These are phyloP conservation scores for human DNA, from an alignment of 2,113 vertebrate genomes.

Conservation along the genomic window GRCh38 chr6:8596501-8597000, in stretches of 20 bases:
- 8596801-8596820: neutral
- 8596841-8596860: too few species aligned
- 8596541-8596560: neutral
- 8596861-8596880: too few species aligned
- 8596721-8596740: neutral
- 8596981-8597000: too few species aligned
- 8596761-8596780: neutral
- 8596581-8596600: neutral
- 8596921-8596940: too few species aligned
- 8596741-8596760: neutral
- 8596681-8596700: slow-evolving; percentile 7
- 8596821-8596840: too few species aligned
- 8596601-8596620: neutral
- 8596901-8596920: too few species aligned
- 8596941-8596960: too few species aligned
- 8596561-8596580: neutral
- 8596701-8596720: neutral
- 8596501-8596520: neutral
- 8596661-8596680: neutral
- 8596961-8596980: too few species aligned
- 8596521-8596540: neutral
- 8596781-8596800: neutral
- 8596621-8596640: neutral
- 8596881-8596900: too few species aligned
- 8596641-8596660: neutral